A percentile compares a stretch with the other conserved stretches of the same genome.
phyloP scores from a whole-genome alignment of 2,113 vertebrate genomes.

The Eptesicus fuscus region DNA sequence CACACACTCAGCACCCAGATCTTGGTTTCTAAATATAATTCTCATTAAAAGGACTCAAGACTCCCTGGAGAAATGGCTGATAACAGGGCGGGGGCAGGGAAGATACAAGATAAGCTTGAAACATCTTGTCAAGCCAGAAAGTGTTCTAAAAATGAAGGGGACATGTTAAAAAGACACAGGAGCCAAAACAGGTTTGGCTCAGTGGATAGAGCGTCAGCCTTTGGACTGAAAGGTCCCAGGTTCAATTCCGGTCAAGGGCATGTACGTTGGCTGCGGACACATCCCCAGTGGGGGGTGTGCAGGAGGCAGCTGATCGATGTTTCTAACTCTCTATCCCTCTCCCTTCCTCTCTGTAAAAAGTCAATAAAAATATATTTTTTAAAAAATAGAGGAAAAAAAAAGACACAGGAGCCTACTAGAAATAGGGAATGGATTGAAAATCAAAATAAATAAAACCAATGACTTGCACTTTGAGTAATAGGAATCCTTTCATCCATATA shows the following conservation, averaged over 20 bases:
- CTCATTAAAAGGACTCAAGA: neutral
- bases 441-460: constrained; percentile 2
- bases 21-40: constrained; percentile 13
- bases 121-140: neutral
- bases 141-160: neutral
- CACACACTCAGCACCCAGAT: neutral
- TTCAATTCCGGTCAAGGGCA: too few relatives aligned
- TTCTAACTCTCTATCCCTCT: too few relatives aligned
- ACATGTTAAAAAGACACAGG: neutral
- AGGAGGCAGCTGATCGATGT: too few relatives aligned
- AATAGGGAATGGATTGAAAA: neutral
- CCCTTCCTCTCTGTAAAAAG: too few relatives aligned
- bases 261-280: too few relatives aligned
- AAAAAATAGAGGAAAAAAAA: too few relatives aligned
- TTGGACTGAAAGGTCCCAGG: too few relatives aligned
- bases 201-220: too few relatives aligned
- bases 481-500: neutral
- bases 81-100: neutral
- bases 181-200: too few relatives aligned
- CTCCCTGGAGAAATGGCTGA: neutral
- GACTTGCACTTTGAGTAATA: neutral
- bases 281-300: too few relatives aligned
- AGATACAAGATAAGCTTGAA: neutral
- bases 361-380: too few relatives aligned
- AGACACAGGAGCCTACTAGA: neutral